Conservation (phyloP, 2,113 vertebrate genomes). For the Irena cyanogastra region DNA sequence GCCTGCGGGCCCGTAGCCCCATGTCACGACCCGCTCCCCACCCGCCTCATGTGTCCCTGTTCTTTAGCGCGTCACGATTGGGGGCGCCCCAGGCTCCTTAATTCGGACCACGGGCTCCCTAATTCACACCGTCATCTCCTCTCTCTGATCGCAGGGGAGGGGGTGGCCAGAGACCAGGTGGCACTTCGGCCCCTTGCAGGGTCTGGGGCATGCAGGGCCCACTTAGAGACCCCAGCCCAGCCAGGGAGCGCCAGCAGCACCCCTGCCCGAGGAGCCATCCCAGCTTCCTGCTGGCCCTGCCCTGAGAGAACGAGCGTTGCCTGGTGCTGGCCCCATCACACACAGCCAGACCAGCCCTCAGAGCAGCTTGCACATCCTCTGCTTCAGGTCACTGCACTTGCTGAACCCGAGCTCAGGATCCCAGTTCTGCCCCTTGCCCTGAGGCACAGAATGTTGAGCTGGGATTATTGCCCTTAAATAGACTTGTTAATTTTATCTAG, state of each 20-base stretch:
- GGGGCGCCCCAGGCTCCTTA: not conserved
- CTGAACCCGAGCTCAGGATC: rapidly evolving
- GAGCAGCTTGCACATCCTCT: not conserved
- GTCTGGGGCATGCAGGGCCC: rapidly evolving
- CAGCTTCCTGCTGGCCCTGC: not conserved
- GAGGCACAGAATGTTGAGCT: not conserved
- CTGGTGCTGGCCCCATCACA: not conserved
- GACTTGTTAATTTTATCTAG: not conserved
- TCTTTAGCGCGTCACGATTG: rapidly evolving
- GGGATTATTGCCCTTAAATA: rapidly evolving
- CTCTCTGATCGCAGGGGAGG: rapidly evolving
- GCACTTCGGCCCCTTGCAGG: too few relatives aligned
- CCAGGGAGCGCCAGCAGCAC: too few relatives aligned
- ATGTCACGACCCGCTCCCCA: rapidly evolving
- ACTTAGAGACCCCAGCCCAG: too few relatives aligned
- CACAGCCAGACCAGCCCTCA: too few relatives aligned
- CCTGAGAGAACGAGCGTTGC: rapidly evolving
- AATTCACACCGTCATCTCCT: not conserved
- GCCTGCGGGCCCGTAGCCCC: rapidly evolving
- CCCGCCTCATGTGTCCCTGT: rapidly evolving
- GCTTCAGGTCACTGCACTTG: not conserved
- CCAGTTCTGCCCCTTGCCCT: rapidly evolving
- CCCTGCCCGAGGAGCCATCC: too few relatives aligned
- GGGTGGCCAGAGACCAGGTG: rapidly evolving
- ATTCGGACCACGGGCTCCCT: not conserved